Base-by-base conservation (phyloP, 1,140 invertebrate genomes). In the Neodiprion virginianus region DNA sequence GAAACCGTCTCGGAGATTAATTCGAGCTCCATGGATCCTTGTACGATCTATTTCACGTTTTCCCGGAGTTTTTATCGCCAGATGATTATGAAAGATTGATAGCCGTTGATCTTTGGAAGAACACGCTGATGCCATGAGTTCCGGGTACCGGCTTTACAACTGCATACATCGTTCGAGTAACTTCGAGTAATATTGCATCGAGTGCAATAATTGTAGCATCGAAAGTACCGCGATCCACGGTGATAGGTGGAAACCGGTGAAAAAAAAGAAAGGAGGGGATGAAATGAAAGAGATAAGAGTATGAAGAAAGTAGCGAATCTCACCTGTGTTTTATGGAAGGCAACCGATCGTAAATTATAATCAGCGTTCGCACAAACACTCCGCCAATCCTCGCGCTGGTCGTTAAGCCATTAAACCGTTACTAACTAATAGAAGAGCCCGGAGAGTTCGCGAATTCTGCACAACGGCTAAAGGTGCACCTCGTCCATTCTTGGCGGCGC, bases 261-360 rank as follows among this genome's bases (percentile, higher is more conserved):
- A 68, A 47, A 67, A 65, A 9, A 65, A 68, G 23, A 50, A 65
- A 71, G 53, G 47, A 61, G 50, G 28, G 71, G 65, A 61, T 67
- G 50, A 40, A 68, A 61, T 71, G 67, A 14, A 50, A 14, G 40
- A 14, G 9, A 50, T 12, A 14, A 61, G 69, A 47, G 77, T 74
- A 76, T 75, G 75, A 77, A 80, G 53, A 61, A 61, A 61, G 8
- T 8, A 17, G 53, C 53, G 53, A 61, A 69, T 69, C 67, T 61
- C 49, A 65, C 50, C 4, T 68, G 71, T 84, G 80, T 85, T 84
- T 85, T 83, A 83, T 80, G 77, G 68, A 74, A 78, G 72, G 68
- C 40, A 72, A 76, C 67, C 73, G 79, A 76, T 81, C 80, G 81
- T 86, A 86, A 85, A 86, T 86, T 83, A 84, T 85, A 87, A 87